Evolutionary conservation across 2,113 vertebrate genomes (phyloP).

Genomic region (Lepidothrix coronata): DNA sequence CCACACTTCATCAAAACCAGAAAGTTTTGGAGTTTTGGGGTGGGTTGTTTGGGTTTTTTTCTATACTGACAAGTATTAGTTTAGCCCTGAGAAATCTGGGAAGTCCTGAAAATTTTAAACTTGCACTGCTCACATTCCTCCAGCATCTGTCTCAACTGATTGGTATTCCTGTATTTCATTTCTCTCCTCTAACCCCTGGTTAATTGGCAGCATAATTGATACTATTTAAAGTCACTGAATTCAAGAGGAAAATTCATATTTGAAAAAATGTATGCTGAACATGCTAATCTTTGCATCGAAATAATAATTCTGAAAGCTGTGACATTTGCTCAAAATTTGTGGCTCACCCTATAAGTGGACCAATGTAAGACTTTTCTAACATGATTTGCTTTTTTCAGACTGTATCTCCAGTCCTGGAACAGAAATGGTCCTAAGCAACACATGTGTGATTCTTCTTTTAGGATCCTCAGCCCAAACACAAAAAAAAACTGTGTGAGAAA

Average conservation of each 20-base stretch:
- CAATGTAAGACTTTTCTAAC: neutral
- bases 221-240: neutral
- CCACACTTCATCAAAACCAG: neutral
- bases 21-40: neutral
- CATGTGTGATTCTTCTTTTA: neutral
- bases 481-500: neutral
- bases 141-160: neutral
- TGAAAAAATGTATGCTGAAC: neutral
- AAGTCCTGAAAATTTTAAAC: neutral
- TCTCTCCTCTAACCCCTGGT: neutral
- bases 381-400: neutral
- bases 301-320: neutral
- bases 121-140: neutral
- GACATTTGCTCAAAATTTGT: neutral
- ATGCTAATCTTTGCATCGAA: neutral
- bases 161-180: neutral
- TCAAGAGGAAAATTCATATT: neutral
- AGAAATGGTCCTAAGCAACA: neutral
- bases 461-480: neutral
- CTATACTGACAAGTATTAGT: neutral
- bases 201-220: neutral
- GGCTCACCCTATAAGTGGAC: neutral
- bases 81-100: neutral
- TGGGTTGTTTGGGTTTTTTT: fast-evolving
- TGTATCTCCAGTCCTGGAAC: neutral